Evolutionary conservation across 35 echinoderm and acorn worm genomes (phyloP), one percentile per base, ranked within the genome.

Genomic region (Anneissia japonica): DNA sequence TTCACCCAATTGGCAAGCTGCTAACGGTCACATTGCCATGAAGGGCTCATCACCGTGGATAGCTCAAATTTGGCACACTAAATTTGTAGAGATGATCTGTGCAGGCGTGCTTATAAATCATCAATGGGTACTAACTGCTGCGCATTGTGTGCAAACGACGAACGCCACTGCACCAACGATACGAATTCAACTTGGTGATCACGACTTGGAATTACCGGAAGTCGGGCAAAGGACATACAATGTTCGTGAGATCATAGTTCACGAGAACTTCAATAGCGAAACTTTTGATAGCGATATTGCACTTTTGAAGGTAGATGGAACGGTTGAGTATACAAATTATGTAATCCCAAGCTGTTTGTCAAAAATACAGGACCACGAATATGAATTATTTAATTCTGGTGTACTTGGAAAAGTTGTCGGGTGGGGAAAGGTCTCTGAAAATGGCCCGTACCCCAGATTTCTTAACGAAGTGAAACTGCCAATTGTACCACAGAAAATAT

Each of bases 231-330:
- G 79, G 28, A 35, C 38, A 0, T 40, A 81, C 36, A 30, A 37
- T 0, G n/a, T 81, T 81, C 35, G 35, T 26, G 34, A 81, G 23
- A 26, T 81, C n/a, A 39, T 81, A 81, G n/a, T 40, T 30, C n/a
- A 81, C 28, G 35, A 36, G 23, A 39, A 81, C 30, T 81, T 37
- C 37, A 39, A 81, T 30, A 29, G 28, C 7, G n/a, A 30, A 2
- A 39, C 35, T 81, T 81, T 37, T 40, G 79, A 81, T n/a, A 39
- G 37, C 31, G 79, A 81, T 26, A 81, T 81, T 39, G 79, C 79
- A 7, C 37, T 81, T 30, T 30, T 81, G 9, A 81, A 30, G 30
- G 17, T 81, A 38, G 79, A 30, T 23, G 38, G 35, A 3, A 81
- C 11, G 17, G 30, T 81, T 81, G 35, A 81, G 3, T 81, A 38